phyloP scores from a whole-genome alignment of 2,888 invertebrate species.

The Xestia sexstrigata region DNA sequence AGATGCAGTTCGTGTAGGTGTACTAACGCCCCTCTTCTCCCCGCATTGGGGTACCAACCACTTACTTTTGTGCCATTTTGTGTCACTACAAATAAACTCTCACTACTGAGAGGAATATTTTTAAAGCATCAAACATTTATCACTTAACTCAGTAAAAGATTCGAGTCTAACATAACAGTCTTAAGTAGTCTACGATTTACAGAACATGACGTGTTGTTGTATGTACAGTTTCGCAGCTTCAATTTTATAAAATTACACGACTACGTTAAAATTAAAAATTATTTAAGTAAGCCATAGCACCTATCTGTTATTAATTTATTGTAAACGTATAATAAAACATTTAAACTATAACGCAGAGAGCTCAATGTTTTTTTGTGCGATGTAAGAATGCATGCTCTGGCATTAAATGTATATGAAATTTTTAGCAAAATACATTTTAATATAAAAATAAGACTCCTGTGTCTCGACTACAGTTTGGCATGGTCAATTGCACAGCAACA shows the following conservation, averaged over 20 bases:
- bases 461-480: slow-evolving; percentile 68
- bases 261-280: slow-evolving; percentile 68
- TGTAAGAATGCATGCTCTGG: slow-evolving; percentile 46
- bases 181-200: slow-evolving; percentile 69
- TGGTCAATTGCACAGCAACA: slow-evolving; percentile 73
- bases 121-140: slow-evolving; percentile 78
- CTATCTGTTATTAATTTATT: slow-evolving; percentile 76
- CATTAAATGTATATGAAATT: slow-evolving; percentile 50
- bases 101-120: slow-evolving; percentile 45
- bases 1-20: slow-evolving; percentile 27
- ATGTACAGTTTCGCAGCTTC: slow-evolving; percentile 75
- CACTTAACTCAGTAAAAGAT: slow-evolving; percentile 66
- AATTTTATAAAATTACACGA: slow-evolving; percentile 58
- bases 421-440: slow-evolving; percentile 68
- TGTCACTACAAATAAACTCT: slow-evolving; percentile 55
- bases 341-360: slow-evolving; percentile 68
- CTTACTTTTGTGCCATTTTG: slow-evolving; percentile 42
- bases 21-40: slow-evolving; percentile 10
- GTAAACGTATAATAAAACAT: slow-evolving; percentile 63
- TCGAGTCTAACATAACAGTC: slow-evolving; percentile 71
- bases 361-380: slow-evolving; percentile 59
- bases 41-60: slow-evolving; percentile 10
- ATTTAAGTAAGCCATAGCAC: slow-evolving; percentile 88
- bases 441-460: slow-evolving; percentile 70
- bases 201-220: slow-evolving; percentile 74